These are phyloP conservation scores for Herminia tarsipennalis DNA, from an alignment of 2,888 invertebrate genomes.

Conservation along the genomic window DNA sequence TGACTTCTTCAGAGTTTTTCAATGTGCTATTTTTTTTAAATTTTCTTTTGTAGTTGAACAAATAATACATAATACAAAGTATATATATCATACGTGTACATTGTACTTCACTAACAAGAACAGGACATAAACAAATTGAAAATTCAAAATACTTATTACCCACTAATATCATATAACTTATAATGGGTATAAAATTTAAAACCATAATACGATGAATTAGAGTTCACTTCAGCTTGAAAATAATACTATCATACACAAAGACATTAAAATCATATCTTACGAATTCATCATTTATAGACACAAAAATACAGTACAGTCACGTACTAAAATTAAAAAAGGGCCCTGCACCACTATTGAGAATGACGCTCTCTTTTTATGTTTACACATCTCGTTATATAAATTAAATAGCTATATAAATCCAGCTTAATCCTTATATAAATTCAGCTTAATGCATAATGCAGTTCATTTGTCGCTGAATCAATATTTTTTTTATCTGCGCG, in stretches of 20 bases:
- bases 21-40: constrained; percentile 47
- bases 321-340: constrained; percentile 24
- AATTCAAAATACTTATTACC: constrained; percentile 3
- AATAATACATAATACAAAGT: constrained; percentile 40
- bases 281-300: constrained; percentile 14
- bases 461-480: too few species aligned
- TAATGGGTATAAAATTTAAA: constrained; percentile 12
- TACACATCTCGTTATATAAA: constrained; percentile 19
- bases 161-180: neutral
- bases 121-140: constrained; percentile 10
- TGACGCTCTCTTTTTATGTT: constrained; percentile 14
- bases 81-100: constrained; percentile 35
- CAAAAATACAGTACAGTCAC: constrained; percentile 26
- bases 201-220: constrained; percentile 18
- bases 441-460: too few species aligned
- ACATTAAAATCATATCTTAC: constrained; percentile 11
- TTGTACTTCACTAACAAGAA: constrained; percentile 33
- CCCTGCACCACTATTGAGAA: constrained; percentile 20
- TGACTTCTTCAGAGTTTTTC: constrained; percentile 33
- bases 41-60: constrained; percentile 46
- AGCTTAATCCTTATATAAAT: constrained; percentile 12
- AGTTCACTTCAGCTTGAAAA: constrained; percentile 20
- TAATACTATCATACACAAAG: constrained; percentile 25
- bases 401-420: too few species aligned
- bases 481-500: too few species aligned